phyloP scores from a whole-genome alignment of 2,888 invertebrate genomes.

The Sphaerophoria rueppellii region DNA sequence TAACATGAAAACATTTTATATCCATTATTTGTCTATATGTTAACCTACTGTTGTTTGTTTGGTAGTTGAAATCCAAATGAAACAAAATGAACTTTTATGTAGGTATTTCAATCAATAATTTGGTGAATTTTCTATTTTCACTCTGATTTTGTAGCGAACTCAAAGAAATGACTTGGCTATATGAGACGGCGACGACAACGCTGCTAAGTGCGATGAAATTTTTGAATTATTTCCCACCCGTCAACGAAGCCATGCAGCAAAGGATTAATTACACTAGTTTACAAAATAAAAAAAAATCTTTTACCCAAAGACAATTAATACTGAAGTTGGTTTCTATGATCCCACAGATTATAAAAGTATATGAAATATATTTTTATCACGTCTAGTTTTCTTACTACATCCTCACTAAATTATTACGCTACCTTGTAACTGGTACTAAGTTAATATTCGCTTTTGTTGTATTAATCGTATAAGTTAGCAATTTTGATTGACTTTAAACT shows the following conservation, averaged over 20 bases:
- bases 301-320: too few species aligned
- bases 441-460: too few species aligned
- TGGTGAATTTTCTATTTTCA: constrained; percentile 66
- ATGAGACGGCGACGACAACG: neutral
- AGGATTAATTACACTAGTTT: constrained; percentile 39
- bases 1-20: neutral
- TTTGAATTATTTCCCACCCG: constrained; percentile 41
- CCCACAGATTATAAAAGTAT: too few species aligned
- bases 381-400: too few species aligned
- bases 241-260: constrained; percentile 18
- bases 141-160: constrained; percentile 8
- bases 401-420: too few species aligned
- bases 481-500: too few species aligned
- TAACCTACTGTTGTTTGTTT: neutral
- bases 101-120: constrained; percentile 64
- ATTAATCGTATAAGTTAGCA: too few species aligned
- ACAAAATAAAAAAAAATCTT: too few species aligned
- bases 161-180: constrained; percentile 9
- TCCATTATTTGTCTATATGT: neutral
- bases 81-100: constrained; percentile 35
- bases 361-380: too few species aligned
- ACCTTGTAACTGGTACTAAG: too few species aligned
- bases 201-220: constrained; percentile 22
- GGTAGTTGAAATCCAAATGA: neutral
- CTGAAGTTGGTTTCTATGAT: too few species aligned